Conservation (phyloP, 2,888 invertebrate genomes). For the Drosophila austrosaltans region DNA sequence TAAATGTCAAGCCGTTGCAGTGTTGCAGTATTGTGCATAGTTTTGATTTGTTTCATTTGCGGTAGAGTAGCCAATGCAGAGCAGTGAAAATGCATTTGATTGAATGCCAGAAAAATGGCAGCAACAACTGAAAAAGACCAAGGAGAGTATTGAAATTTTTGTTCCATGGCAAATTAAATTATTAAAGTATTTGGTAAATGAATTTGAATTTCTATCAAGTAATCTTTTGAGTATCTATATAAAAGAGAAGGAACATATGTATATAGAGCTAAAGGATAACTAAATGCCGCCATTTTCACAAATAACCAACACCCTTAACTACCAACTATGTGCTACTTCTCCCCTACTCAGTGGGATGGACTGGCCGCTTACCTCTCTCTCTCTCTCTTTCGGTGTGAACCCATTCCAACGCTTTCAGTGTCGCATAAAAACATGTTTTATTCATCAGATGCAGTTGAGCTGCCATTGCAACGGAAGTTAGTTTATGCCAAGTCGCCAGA, state of each 20-base stretch:
- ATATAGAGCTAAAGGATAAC: background rate
- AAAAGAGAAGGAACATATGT: background rate
- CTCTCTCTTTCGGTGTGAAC: background rate
- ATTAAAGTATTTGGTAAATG: background rate
- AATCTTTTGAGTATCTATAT: background rate
- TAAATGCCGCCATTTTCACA: conserved; percentile 7
- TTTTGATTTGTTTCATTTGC: conserved; percentile 23
- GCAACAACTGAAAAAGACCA: background rate
- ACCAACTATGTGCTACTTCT: background rate
- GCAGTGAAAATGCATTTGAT: background rate
- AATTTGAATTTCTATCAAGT: background rate
- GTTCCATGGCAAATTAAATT: background rate
- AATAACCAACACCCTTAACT: conserved; percentile 3
- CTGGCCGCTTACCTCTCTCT: background rate
- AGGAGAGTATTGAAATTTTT: background rate
- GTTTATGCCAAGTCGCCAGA: conserved; percentile 35
- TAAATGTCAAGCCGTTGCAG: conserved; percentile 51
- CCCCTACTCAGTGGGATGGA: background rate
- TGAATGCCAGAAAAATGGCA: too few relatives aligned
- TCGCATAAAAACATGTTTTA: conserved; percentile 71
- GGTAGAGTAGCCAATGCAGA: background rate
- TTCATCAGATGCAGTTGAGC: conserved; percentile 67
- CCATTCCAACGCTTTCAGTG: conserved; percentile 36
- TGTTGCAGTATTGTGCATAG: conserved; percentile 39
- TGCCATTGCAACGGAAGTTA: conserved; percentile 40